phyloP scores from a whole-genome alignment of 2,888 invertebrate genomes.

The Drosophila incognita region DNA sequence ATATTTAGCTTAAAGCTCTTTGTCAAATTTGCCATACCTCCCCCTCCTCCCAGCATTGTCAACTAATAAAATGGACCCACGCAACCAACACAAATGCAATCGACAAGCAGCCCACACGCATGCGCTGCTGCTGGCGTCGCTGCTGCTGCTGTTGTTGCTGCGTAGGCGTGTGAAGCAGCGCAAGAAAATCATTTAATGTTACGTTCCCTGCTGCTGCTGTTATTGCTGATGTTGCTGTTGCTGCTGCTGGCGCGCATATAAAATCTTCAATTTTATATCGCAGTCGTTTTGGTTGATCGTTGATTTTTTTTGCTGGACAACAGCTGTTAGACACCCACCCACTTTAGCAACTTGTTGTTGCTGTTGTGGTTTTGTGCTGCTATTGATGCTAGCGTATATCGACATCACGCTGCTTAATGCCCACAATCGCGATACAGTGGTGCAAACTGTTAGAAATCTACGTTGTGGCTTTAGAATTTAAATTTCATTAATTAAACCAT shows the following conservation, averaged over 20 bases:
- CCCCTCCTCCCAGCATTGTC: not conserved
- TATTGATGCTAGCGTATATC: constrained; percentile 24
- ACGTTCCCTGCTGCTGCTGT: constrained; percentile 9
- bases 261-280: constrained; percentile 68
- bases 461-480: not conserved
- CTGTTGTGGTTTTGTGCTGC: constrained; percentile 29
- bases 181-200: constrained; percentile 45
- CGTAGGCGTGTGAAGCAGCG: constrained; percentile 67
- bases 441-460: not conserved
- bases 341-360: constrained; percentile 54
- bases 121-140: constrained; percentile 42
- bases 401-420: constrained; percentile 34
- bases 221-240: constrained; percentile 21
- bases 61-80: constrained; percentile 42
- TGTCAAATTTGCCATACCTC: constrained; percentile 30
- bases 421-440: constrained; percentile 52
- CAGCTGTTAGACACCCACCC: constrained; percentile 72
- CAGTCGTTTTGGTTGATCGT: constrained; percentile 37
- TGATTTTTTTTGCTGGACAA: constrained; percentile 48
- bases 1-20: constrained; percentile 22
- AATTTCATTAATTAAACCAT: not conserved
- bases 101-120: constrained; percentile 64
- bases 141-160: constrained; percentile 40
- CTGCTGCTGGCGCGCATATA: constrained; percentile 51
- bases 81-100: constrained; percentile 37